Percentiles rank a stretch among this genome's conserved stretches.
Evolutionary conservation across 2,113 vertebrate species (phyloP).

Genomic region (mouse (Mus musculus)): DNA sequence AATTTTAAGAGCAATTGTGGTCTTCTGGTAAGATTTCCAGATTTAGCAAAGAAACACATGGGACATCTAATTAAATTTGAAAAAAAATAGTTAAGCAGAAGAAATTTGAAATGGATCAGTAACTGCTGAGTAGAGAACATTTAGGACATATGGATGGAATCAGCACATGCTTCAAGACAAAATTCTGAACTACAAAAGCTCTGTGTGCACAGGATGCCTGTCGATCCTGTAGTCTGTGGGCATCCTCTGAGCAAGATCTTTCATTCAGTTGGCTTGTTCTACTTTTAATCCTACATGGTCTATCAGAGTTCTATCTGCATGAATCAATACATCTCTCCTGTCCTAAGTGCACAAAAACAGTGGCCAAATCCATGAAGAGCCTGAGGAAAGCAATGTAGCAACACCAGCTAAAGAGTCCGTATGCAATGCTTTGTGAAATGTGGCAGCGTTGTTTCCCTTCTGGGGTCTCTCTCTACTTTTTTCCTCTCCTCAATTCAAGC

Average conservation of each 20-base stretch:
- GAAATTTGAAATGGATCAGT: not conserved
- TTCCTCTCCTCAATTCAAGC: not conserved
- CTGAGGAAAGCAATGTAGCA: not conserved
- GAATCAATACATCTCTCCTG: not conserved
- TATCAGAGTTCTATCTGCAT: not conserved
- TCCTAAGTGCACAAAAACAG: not conserved
- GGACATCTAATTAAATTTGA: not conserved
- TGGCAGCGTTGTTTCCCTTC: not conserved
- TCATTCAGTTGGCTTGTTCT: not conserved
- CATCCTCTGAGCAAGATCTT: not conserved
- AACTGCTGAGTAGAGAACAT: not conserved
- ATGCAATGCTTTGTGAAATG: not conserved
- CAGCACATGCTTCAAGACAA: not conserved
- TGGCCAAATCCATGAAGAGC: not conserved
- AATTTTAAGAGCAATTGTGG: not conserved
- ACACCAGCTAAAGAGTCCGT: not conserved
- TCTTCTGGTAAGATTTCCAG: not conserved
- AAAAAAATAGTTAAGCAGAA: not conserved
- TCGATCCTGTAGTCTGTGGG: not conserved
- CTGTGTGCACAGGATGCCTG: not conserved
- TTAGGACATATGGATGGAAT: not conserved
- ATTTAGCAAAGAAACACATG: conserved; percentile 39
- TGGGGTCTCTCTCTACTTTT: not conserved
- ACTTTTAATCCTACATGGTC: not conserved
- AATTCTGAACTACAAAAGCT: not conserved